Percentiles rank a stretch among this genome's conserved stretches.
Conservation (phyloP, 2,888 invertebrate genomes). For the Odontocolon sp. region DNA sequence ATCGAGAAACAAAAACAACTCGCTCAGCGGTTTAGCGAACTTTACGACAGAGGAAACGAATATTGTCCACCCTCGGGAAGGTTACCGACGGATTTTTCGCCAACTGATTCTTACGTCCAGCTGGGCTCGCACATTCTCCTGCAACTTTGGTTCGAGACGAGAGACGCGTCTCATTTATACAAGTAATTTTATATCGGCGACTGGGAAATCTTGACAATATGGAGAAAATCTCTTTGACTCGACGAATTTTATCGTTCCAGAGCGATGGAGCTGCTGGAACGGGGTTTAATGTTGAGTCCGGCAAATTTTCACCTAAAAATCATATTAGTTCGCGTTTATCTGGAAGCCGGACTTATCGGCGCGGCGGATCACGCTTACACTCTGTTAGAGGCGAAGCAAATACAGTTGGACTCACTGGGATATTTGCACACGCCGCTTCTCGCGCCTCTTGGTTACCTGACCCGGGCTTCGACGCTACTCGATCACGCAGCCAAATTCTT, state of each 20-base stretch:
- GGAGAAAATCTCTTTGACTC: not conserved
- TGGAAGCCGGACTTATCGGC: conserved; percentile 77
- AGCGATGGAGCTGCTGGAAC: conserved; percentile 75
- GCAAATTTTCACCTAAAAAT: conserved; percentile 95
- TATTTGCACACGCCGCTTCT: conserved; percentile 91
- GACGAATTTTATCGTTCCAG: conserved; percentile 65
- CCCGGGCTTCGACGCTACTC: conserved; percentile 86
- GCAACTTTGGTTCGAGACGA: conserved; percentile 82
- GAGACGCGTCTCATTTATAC: conserved; percentile 78
- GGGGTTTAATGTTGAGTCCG: conserved; percentile 84
- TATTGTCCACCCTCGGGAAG: conserved; percentile 81
- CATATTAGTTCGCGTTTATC: conserved; percentile 91
- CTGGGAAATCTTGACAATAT: not conserved
- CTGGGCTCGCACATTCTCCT: conserved; percentile 88
- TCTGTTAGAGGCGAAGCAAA: conserved; percentile 93
- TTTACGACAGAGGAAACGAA: conserved; percentile 75
- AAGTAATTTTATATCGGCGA: conserved; percentile 65
- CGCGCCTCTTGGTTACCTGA: conserved; percentile 87
- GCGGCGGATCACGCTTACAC: conserved; percentile 75
- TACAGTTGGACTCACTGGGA: conserved; percentile 95
- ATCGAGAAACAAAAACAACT: conserved; percentile 70
- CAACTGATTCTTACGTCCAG: conserved; percentile 90
- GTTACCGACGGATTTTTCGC: conserved; percentile 87
- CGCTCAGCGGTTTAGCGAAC: conserved; percentile 72
- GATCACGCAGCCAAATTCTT: conserved; percentile 93